A percentile compares a stretch with the other conserved stretches of the same genome.
Conservation (phyloP, 2,113 vertebrate genomes). For the Elgaria multicarinata region DNA sequence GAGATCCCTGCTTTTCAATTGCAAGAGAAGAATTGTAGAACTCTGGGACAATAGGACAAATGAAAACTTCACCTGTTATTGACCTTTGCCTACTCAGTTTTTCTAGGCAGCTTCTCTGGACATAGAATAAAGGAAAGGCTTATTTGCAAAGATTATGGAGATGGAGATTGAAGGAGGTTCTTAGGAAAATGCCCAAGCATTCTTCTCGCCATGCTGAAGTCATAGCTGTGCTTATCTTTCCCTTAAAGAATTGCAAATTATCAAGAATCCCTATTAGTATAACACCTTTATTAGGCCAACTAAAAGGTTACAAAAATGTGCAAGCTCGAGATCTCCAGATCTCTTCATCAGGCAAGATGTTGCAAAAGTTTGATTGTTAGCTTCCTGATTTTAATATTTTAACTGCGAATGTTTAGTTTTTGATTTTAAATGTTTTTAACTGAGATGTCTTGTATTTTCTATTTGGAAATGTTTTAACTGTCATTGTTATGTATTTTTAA, state of each 20-base stretch:
- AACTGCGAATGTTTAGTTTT: no score
- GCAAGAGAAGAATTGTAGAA: slow-evolving; percentile 2
- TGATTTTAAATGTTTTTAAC: no score
- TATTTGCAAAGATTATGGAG: slow-evolving; percentile 12
- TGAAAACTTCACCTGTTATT: slow-evolving; percentile 20
- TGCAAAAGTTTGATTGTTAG: no score
- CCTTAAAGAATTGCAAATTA: slow-evolving; percentile 31
- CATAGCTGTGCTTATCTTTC: neutral
- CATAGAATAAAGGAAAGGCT: slow-evolving; percentile 21
- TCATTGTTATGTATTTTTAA: no score
- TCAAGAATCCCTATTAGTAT: neutral
- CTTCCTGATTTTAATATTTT: no score
- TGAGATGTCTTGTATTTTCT: no score
- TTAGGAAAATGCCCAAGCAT: slow-evolving; percentile 21
- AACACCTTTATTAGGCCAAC: no score
- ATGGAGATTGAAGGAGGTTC: slow-evolving; percentile 30
- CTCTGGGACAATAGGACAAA: slow-evolving; percentile 37
- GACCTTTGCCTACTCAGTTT: slow-evolving; percentile 24
- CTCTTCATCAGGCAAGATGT: no score
- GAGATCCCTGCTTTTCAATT: slow-evolving; percentile 43
- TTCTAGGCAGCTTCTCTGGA: slow-evolving; percentile 11
- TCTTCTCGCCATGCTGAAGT: slow-evolving; percentile 37
- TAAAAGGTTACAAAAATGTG: no score
- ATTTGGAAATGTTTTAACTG: no score
- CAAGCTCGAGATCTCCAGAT: neutral